Evolutionary conservation across 2,797 vertebrate species (phyloP), one percentile per base, ranked within the genome.

Genomic region (Huso huso): DNA sequence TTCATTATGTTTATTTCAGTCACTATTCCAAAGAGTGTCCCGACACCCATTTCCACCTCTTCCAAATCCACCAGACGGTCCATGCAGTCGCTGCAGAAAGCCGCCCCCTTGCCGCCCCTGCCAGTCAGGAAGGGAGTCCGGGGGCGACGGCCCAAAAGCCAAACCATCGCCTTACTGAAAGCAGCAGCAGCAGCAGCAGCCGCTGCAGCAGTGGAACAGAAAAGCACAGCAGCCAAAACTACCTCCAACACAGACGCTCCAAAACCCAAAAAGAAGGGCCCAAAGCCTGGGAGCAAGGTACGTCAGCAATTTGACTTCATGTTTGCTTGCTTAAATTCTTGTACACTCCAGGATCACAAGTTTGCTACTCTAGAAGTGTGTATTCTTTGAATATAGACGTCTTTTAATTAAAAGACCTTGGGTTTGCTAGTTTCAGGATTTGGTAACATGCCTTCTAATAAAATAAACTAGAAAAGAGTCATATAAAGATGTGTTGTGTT

Each of bases 201-300:
- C 0, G 78, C 66, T 78, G 70, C 66, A 67, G 71, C 83, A 76
- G 62, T 37, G 23, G 23, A 37, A 37, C 23, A 37, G 23, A 87
- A 70, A 78, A 82, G 64, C 69, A 69, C 67, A 68, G 71, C 83
- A 13, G 78, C 78, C 68, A 84, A 82, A 82, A 79, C 71, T 71
- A 75, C 53, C 64, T 73, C 84, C 72, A 76, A 75, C 57, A 68
- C 78, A 15, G 84, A 82, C 0, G 13, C 81, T 49, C 79, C 85
- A 62, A 84, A 88, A 78, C 83, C 87, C 66, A 94, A 88, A 79
- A 94, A 93, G 84, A 92, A 90, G 79, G 89, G 88, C 63, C 88
- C 91, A 78, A 94, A 93, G 73, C 89, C 93, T 10, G 93, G 89
- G 75, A 93, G 91, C 89, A 98, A 96, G 92, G 96, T 99, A 74